Percentiles rank a stretch among this genome's conserved stretches.
Conservation (phyloP, 1,140 invertebrate genomes). For the Drepana arcuata region DNA sequence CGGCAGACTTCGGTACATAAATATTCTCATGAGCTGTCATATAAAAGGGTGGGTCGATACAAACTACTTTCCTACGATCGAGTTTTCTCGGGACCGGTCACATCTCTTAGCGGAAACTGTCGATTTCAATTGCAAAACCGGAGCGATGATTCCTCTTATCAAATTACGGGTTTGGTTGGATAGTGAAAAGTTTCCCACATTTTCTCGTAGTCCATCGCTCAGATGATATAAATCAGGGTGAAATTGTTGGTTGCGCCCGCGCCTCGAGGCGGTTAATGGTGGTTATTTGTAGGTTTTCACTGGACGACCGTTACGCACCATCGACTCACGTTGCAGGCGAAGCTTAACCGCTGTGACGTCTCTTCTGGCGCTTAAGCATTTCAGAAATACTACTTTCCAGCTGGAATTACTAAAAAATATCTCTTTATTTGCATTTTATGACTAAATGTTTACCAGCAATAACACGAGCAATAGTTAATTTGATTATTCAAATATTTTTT, state of each 20-base stretch:
- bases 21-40: conserved; percentile 15
- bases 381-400: no score
- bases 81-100: conserved; percentile 57
- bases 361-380: no score
- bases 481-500: no score
- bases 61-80: conserved; percentile 55
- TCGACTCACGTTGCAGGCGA: no score
- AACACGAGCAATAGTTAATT: no score
- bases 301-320: conserved; percentile 51
- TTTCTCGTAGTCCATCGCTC: conserved; percentile 41
- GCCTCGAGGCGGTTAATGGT: conserved; percentile 53
- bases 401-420: no score
- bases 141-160: conserved; percentile 62
- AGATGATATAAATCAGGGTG: conserved; percentile 65
- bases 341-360: no score
- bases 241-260: conserved; percentile 47
- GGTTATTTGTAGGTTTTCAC: conserved; percentile 64
- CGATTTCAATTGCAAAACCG: conserved; percentile 55
- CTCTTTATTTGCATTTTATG: no score
- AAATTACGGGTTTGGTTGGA: conserved; percentile 50
- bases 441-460: no score
- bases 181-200: conserved; percentile 66
- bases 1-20: no score
- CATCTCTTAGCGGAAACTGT: conserved; percentile 57
- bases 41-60: conserved; percentile 36